Evolutionary conservation across 2,888 invertebrate genomes (phyloP), one percentile per base, ranked within the genome.

Genomic region (Ellobium chinense): DNA sequence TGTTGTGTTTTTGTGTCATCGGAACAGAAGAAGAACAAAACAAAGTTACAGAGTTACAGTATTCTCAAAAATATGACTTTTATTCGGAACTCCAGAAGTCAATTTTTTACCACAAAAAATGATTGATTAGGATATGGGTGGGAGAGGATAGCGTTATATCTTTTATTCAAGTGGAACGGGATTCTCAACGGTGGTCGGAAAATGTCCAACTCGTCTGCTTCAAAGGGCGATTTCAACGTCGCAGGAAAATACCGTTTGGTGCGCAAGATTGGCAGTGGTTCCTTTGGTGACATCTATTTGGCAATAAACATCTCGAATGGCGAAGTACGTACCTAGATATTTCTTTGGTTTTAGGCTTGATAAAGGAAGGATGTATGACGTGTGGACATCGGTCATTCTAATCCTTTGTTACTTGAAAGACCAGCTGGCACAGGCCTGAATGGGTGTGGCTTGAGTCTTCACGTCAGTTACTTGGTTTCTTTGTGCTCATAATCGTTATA

Each of bases 211-310:
- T 27, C 78, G 27, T 72, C 72, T 56, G 62, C 60, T n/a, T 66
- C 81, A 21, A 80, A 80, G 63, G 75, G 80, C 54, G 80, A 80
- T 24, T 75, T 80, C 75, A 80, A 75, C 72, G 91, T 92, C 74
- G 90, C 89, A 58, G 91, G 91, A 72, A 93, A 92, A 84, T 93
- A 93, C 85, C 88, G 90, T 82, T 88, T 93, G 70, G 90, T 93
- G 21, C 84, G 92, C 29, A 72, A 72, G 58, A 72, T 72, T 12
- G 72, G 72, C 5, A 60, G 72, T 36, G 72, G 72, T 12, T 72
- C 72, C 36, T 93, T 93, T 85, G 93, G 93, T 56, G 93, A 93
- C 84, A 93, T 93, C 81, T 93, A 92, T 84, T 86, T 93, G 65
- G 91, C 92, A 34, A 91, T 92, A 73, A 92, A 92, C 84, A 89